Base-by-base conservation (phyloP, 2,797 vertebrate genomes). In the Percopsis omiscomaycus region DNA sequence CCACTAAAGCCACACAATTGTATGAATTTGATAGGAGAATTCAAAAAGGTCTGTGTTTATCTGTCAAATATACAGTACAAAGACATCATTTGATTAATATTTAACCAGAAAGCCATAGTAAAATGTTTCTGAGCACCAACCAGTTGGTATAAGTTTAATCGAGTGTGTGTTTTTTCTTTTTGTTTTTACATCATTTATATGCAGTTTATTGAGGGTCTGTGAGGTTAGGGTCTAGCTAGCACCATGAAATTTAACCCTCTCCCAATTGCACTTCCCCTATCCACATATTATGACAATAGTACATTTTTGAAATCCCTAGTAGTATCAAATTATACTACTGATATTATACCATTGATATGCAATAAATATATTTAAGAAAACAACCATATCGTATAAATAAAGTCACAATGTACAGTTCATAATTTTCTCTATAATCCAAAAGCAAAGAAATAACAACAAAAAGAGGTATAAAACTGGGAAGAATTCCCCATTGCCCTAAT, bases 351-450 rank as follows among this genome's bases (percentile, higher is more conserved):
- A 88, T 84, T 84, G 87, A 90, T 86, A 82, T 87, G 88, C 86
- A 93, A 94, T 93, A 93, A 94, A 94, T 93, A 94, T 88, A 78
- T 90, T 66, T 55, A 83, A 83, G 84, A 91, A 90, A 89, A 59
- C 79, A 79, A 87, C 88, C 80, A 91, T 92, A 85, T 91, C 90
- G 81, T 91, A 92, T 92, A 92, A 93, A 93, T 91, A 91, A 91
- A 90, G 84, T 89, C 85, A 91, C 84, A 74, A 90, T 91, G 84
- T 92, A 90, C 89, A 92, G 85, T 85, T 86, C 84, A 75, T 74
- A 60, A 75, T 84, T 84, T 85, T 78, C 71, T 86, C 79, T 82
- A 80, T 80, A 73, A 80, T 84, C 62, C 69, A 80, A 85, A 84
- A 82, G 76, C 68, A 56, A 58, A 15, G 76, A 82, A 81, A 59